These are phyloP conservation scores for Corvus cornix DNA, from an alignment of 2,113 vertebrate genomes.

Conservation along the genomic window DNA sequence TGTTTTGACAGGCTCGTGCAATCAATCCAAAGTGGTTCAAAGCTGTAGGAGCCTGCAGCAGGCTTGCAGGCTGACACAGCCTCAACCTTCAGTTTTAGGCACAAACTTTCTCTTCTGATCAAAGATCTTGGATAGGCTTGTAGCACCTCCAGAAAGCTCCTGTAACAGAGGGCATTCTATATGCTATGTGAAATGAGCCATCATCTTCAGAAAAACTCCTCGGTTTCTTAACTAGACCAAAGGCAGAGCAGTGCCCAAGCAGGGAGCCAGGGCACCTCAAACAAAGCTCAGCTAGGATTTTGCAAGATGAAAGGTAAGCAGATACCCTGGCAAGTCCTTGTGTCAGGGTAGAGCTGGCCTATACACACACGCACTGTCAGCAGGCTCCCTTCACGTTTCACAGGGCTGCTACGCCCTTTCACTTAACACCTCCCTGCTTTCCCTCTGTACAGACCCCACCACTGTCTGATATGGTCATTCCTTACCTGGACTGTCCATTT, in stretches of 20 bases:
- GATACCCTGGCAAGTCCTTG: not conserved
- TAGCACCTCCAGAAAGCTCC: not conserved
- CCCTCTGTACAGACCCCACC: not conserved
- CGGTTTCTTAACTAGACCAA: not conserved
- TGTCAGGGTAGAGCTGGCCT: not conserved
- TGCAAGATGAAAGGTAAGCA: not conserved
- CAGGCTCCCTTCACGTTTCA: not conserved
- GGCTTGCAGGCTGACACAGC: not conserved
- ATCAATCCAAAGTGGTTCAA: not conserved
- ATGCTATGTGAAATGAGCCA: not conserved
- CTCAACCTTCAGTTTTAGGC: not conserved
- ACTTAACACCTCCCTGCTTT: not conserved
- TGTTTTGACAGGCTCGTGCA: not conserved
- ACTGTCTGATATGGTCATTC: not conserved
- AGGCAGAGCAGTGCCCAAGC: not conserved
- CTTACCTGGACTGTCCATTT: not conserved
- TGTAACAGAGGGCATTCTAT: not conserved
- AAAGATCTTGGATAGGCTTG: not conserved
- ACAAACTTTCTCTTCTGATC: not conserved
- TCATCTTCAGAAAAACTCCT: not conserved
- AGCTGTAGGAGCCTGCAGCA: not conserved
- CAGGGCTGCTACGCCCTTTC: not conserved
- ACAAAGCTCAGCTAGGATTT: not conserved
- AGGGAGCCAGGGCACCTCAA: not conserved
- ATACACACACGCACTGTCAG: accelerated